Evolutionary conservation across 2,888 invertebrate species (phyloP).

Genomic region (Formica aserva): DNA sequence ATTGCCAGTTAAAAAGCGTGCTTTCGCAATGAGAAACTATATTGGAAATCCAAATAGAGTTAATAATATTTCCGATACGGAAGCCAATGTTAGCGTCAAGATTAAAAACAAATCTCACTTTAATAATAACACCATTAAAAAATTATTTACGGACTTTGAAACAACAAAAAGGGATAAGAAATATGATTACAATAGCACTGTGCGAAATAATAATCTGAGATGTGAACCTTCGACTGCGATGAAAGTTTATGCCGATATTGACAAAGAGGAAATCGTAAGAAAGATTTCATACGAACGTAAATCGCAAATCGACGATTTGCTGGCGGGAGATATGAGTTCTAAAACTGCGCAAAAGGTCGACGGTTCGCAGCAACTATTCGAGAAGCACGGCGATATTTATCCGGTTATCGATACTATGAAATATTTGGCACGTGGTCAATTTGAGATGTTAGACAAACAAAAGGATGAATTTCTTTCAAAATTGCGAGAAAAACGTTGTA

Average conservation of each 20-base stretch:
- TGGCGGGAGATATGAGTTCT: too few species aligned
- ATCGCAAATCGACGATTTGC: neutral
- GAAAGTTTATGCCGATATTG: neutral
- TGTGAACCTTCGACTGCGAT: neutral
- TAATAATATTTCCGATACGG: neutral
- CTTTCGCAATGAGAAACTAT: slow-evolving; percentile 3
- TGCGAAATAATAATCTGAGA: neutral
- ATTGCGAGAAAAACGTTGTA: slow-evolving; percentile 29
- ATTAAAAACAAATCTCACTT: neutral
- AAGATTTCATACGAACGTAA: slow-evolving; percentile 43
- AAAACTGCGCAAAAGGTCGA: neutral
- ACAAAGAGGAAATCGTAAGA: slow-evolving; percentile 2
- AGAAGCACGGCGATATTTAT: neutral
- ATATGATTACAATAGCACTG: neutral
- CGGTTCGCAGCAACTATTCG: neutral
- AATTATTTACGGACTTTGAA: neutral
- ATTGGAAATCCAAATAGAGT: neutral
- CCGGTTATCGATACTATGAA: slow-evolving; percentile 55
- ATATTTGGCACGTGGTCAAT: slow-evolving; percentile 60
- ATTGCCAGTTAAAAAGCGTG: neutral
- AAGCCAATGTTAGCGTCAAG: neutral
- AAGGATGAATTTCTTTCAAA: slow-evolving; percentile 53
- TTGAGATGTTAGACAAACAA: slow-evolving; percentile 21
- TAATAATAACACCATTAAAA: neutral
- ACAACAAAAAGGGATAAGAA: neutral